Percentiles rank a stretch among this genome's conserved stretches.
phyloP scores from a whole-genome alignment of 2,113 vertebrate species.

The Corythoichthys intestinalis region DNA sequence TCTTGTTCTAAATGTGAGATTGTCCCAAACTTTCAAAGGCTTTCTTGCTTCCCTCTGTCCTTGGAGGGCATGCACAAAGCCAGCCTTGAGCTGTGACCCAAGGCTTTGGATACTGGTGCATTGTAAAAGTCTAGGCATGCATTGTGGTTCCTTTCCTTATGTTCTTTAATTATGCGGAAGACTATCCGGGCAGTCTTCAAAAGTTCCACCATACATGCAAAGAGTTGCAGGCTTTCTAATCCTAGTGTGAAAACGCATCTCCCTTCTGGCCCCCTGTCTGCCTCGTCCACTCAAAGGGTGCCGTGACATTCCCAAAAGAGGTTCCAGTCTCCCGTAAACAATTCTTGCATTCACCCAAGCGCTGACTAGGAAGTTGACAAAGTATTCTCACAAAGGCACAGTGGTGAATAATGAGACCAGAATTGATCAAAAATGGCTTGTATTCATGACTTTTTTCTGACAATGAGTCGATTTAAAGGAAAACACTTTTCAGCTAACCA shows the following conservation, averaged over 20 bases:
- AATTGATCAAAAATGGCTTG: conserved; percentile 32
- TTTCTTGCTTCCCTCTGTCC: conserved; percentile 48
- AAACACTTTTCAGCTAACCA: conserved; percentile 6
- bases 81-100: conserved; percentile 50
- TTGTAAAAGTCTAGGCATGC: conserved; percentile 33
- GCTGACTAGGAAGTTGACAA: conserved; percentile 52
- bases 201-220: conserved; percentile 17
- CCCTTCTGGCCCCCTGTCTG: conserved; percentile 9
- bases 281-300: conserved; percentile 37
- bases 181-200: conserved; percentile 22
- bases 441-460: conserved; percentile 48
- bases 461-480: conserved; percentile 32
- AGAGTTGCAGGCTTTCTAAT: conserved; percentile 13
- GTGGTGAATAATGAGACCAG: conserved; percentile 42
- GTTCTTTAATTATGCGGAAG: conserved; percentile 46
- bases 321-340: conserved; percentile 61
- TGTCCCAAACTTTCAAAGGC: conserved; percentile 46
- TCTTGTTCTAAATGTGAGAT: conserved; percentile 26
- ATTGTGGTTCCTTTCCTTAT: conserved; percentile 31
- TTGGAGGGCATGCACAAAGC: conserved; percentile 43
- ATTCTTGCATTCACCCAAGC: conserved; percentile 53
- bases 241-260: conserved; percentile 36
- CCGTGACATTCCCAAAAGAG: conserved; percentile 55
- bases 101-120: conserved; percentile 41
- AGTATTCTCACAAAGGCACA: conserved; percentile 46